phyloP scores from a whole-genome alignment of 2,888 invertebrate species.

The Hypomecis atomaria region DNA sequence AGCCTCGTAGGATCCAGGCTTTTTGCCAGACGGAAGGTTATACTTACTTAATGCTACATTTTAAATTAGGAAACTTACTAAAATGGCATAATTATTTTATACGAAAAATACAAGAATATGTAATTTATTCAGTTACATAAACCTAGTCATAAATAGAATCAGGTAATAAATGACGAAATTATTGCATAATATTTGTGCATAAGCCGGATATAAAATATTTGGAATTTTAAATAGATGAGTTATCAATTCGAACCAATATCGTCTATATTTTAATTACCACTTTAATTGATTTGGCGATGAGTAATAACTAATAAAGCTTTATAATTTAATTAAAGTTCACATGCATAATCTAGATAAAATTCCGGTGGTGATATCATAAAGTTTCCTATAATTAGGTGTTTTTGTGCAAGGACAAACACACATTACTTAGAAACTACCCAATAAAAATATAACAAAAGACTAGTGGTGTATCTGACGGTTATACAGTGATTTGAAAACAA shows the following conservation, averaged over 20 bases:
- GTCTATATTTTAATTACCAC: neutral
- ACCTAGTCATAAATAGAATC: too few relatives aligned
- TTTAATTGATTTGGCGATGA: conserved; percentile 5
- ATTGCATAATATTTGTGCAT: neutral
- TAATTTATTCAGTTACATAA: too few relatives aligned
- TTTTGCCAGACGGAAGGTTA: too few relatives aligned
- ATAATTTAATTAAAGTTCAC: conserved; percentile 11
- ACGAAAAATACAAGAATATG: too few relatives aligned
- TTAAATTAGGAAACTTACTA: too few relatives aligned
- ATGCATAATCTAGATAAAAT: conserved; percentile 6
- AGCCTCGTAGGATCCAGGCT: too few relatives aligned
- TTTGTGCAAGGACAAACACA: neutral
- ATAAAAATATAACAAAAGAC: neutral
- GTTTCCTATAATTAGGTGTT: conserved; percentile 1
- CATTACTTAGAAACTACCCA: neutral
- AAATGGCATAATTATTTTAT: too few relatives aligned
- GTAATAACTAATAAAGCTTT: conserved; percentile 6
- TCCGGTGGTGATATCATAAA: conserved; percentile 3
- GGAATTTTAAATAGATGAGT: neutral
- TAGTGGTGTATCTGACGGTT: neutral
- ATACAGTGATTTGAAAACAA: neutral
- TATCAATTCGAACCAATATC: neutral
- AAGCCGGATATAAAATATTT: neutral
- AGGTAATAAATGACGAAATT: too few relatives aligned
- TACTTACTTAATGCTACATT: too few relatives aligned